These are phyloP conservation scores for Oxyruncus cristatus DNA, from an alignment of 2,113 vertebrate species.

Conservation along the genomic window DNA sequence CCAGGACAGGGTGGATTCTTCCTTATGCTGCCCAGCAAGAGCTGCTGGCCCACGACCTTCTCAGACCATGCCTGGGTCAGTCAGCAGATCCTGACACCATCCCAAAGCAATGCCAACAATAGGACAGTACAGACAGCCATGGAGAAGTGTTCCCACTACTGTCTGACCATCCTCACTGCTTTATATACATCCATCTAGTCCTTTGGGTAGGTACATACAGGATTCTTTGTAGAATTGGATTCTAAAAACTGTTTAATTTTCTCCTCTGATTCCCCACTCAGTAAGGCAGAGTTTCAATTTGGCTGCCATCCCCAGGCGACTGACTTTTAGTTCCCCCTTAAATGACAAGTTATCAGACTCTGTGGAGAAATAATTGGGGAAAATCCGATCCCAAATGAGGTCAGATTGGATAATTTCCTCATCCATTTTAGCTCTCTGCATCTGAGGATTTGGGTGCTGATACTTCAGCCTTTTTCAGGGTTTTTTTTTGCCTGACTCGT, in stretches of 20 bases:
- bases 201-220: fast-evolving
- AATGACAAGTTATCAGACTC: background rate
- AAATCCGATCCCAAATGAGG: background rate
- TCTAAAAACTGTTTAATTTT: background rate
- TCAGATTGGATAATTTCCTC: background rate
- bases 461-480: background rate
- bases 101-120: background rate
- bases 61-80: background rate
- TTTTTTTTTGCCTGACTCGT: background rate
- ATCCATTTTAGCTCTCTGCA: background rate
- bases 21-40: background rate
- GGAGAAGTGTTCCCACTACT: background rate
- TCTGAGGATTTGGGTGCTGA: background rate
- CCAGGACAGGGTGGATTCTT: background rate
- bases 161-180: background rate
- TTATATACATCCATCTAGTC: background rate
- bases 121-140: background rate
- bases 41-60: background rate
- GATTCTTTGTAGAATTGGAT: background rate
- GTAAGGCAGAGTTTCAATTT: background rate
- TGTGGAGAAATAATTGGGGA: background rate
- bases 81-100: background rate
- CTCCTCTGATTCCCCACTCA: background rate
- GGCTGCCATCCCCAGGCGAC: background rate
- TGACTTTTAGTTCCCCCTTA: background rate